These are phyloP conservation scores for Anoplius nigerrimus DNA, from an alignment of 2,888 invertebrate species.

Conservation along the genomic window DNA sequence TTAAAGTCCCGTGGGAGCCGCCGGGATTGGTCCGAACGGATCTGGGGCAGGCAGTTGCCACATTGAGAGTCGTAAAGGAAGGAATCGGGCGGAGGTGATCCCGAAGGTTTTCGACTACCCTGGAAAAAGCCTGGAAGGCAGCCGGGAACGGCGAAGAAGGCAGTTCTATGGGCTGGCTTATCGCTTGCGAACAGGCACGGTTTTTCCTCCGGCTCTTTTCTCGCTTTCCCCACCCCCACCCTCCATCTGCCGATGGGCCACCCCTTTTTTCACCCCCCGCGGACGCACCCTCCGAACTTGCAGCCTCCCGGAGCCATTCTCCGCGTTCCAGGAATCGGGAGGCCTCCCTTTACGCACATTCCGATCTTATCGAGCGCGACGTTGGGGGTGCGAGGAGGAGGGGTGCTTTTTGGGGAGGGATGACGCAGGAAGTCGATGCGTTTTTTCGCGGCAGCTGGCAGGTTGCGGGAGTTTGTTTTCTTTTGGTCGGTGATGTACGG, in stretches of 20 bases:
- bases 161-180: constrained; percentile 69
- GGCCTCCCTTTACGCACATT: constrained; percentile 27
- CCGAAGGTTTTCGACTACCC: constrained; percentile 47
- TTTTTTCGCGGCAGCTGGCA: no score
- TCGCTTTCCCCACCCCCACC: constrained; percentile 40
- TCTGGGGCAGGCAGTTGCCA: constrained; percentile 62
- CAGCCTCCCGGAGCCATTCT: constrained; percentile 33
- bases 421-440: no score
- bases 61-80: constrained; percentile 62
- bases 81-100: constrained; percentile 41
- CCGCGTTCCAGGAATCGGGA: constrained; percentile 1
- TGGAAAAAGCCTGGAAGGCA: constrained; percentile 55
- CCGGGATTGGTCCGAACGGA: constrained; percentile 62
- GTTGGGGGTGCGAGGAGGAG: constrained; percentile 13
- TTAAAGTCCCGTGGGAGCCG: constrained; percentile 65
- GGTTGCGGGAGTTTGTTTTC: no score
- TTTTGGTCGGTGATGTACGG: no score
- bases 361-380: constrained; percentile 29
- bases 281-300: constrained; percentile 30
- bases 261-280: constrained; percentile 23
- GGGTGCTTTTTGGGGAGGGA: no score
- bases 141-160: constrained; percentile 43
- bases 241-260: constrained; percentile 20
- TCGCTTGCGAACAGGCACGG: constrained; percentile 67
- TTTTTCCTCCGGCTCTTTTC: constrained; percentile 54